Percentiles rank a stretch among this genome's conserved stretches.
Conservation (phyloP, 1,140 invertebrate species). For the Leptoteleia sp. region DNA sequence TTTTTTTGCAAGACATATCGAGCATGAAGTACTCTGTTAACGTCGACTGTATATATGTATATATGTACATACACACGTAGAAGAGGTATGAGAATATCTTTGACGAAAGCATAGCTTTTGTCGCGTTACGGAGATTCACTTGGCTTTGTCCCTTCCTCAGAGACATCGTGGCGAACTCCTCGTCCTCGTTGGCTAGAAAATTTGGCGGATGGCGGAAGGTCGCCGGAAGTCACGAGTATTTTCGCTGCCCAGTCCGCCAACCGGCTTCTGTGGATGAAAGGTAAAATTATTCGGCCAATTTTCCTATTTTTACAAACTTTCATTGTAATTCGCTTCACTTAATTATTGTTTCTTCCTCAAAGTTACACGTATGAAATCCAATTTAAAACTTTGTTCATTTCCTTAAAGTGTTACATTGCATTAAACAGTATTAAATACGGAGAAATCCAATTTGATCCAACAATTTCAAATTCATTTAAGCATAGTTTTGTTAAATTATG, state of each 20-base stretch:
- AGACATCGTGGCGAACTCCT: slow-evolving; percentile 68
- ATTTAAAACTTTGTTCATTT: not conserved
- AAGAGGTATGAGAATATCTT: slow-evolving; percentile 29
- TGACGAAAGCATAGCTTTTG: slow-evolving; percentile 8
- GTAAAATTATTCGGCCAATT: slow-evolving; percentile 64
- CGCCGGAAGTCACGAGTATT: slow-evolving; percentile 76
- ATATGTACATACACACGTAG: slow-evolving; percentile 47
- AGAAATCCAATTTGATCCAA: too few species aligned
- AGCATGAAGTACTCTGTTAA: too few species aligned
- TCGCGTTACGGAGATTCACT: slow-evolving; percentile 3
- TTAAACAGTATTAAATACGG: too few species aligned
- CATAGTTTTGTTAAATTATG: too few species aligned
- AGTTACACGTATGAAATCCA: not conserved
- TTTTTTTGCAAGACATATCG: too few species aligned
- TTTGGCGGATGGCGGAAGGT: slow-evolving; percentile 74
- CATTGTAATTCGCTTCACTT: not conserved
- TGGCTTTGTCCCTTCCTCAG: slow-evolving; percentile 59
- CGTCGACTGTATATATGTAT: too few species aligned
- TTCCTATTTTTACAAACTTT: not conserved
- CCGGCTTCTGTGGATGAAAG: slow-evolving; percentile 78
- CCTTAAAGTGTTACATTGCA: too few species aligned
- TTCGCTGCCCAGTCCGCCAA: slow-evolving; percentile 76
- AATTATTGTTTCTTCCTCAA: not conserved
- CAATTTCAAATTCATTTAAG: too few species aligned
- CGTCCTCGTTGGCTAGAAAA: slow-evolving; percentile 71